Base-by-base conservation (phyloP, 2,888 invertebrate genomes). In the Mystacides longicornis region DNA sequence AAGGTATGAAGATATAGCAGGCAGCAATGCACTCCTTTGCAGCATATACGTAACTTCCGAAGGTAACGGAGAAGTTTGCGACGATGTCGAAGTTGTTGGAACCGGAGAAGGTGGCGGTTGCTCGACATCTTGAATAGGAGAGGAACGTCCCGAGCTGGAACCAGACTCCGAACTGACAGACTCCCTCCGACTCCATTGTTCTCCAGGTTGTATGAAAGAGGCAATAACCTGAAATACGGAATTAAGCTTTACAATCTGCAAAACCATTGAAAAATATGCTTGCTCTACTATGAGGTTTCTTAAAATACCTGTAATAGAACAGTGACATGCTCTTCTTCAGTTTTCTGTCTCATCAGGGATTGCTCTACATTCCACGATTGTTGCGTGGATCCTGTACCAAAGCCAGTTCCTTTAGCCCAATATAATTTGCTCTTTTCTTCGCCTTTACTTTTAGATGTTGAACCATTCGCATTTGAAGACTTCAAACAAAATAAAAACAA, bases 351-450 rank as follows among this genome's bases (percentile, higher is more conserved):
- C 60, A 91, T 73, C 51, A 96, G 72, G n/a, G 94, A 93, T 68
- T 93, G 93, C 67, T 96, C 95, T 33, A 96, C 92, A 72, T 96
- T 94, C 96, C 96, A 97, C 47, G 92, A 92, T 69, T 94, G 94
- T 61, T 91, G 89, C 11, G 93, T 96, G 20, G 93, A 93, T 21
- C 96, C 96, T 0, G 94, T 95, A 49, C 96, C 96, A 72, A 95
- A 96, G 1, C 96, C 96, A 2, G 96, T 96, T 45, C 95, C 95
- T 70, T 96, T 95, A 1, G 94, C 95, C 94, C 94, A 95, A 72
- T 94, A 92, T 62, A 87, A 74, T 66, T 89, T 89, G 33, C 83
- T 82, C 67, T 86, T 87, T 63, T 88, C 84, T 64, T 87, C 83
- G 22, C 78, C 76, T 62, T 80, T 79, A 58, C 73, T 72, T 2